Base-by-base conservation (phyloP, 2,888 invertebrate species). In the Monoplex corrugatus region DNA sequence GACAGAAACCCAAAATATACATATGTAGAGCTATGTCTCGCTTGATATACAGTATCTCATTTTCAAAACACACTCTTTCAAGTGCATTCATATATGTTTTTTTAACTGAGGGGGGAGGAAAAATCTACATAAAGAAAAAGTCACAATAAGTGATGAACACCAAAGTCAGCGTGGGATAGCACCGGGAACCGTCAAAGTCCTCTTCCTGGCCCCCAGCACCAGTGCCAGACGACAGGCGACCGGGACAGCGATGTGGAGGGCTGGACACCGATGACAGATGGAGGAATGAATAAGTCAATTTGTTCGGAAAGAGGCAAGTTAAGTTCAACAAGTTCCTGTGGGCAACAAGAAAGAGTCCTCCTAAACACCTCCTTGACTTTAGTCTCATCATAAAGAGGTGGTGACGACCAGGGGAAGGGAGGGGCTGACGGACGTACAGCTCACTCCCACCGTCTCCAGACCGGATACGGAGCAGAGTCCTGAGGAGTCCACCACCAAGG, bases 331-430 rank as follows among this genome's bases (percentile, higher is more conserved):
- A 40, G 13, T 19, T 38, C 23, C 23, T n/a, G 72, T 13, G 40
- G 2, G 13, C 13, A 23, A 38, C 5, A 63, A 45, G 28, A n/a
- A 45, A 72, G 63, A 44, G 35, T 45, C 13, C 43, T 28, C 19
- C n/a, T n/a, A 28, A 57, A n/a, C 32, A 45, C 87, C 44, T 87
- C 80, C 57, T 32, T 32, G 43, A 32, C 75, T 40, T 28, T 32
- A 68, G 63, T 57, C 45, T 89, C 86, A 93, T 89, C 92, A 91
- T 44, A 93, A 92, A 32, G 92, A 90, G 45, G 94, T 94, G 5
- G 94, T 93, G 1, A 94, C 93, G 13, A 93, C 92, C 72, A 92
- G 91, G 23, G 94, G 93, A 85, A 94, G 90, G 84, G 84, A 38
- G n/a, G 92, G 87, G 23, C 92, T 13, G 23, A 92, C 40, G 38